phyloP scores from a whole-genome alignment of 2,888 invertebrate species.

The Euplexia lucipara region DNA sequence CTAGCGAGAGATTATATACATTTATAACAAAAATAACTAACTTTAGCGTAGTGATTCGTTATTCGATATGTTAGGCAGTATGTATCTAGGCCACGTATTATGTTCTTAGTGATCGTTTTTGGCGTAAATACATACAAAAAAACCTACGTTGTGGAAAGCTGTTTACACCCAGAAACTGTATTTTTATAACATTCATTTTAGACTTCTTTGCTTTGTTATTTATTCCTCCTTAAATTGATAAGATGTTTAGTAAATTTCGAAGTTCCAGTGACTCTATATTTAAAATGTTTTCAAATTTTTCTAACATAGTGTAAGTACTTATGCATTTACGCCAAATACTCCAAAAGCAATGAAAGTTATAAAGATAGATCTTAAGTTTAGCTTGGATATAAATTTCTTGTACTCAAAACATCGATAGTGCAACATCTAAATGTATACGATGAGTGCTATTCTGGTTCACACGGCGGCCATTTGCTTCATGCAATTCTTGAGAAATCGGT shows the following conservation, averaged over 20 bases:
- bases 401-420: slow-evolving; percentile 57
- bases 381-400: slow-evolving; percentile 60
- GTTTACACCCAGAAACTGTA: background rate
- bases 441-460: slow-evolving; percentile 44
- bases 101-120: slow-evolving; percentile 66
- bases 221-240: background rate
- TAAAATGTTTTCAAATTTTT: too few species aligned
- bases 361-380: slow-evolving; percentile 50
- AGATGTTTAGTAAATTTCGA: too few species aligned
- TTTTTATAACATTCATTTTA: background rate
- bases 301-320: too few species aligned
- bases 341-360: slow-evolving; percentile 67
- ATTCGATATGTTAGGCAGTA: slow-evolving; percentile 88
- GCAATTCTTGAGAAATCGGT: slow-evolving; percentile 5
- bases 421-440: slow-evolving; percentile 51
- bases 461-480: background rate
- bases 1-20: slow-evolving; percentile 84
- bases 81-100: slow-evolving; percentile 82
- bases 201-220: background rate
- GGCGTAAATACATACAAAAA: slow-evolving; percentile 57
- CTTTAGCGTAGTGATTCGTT: slow-evolving; percentile 82
- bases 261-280: too few species aligned
- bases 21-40: slow-evolving; percentile 79
- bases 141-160: background rate
- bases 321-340: slow-evolving; percentile 66